Percentiles rank a stretch among this genome's conserved stretches.
Evolutionary conservation across 2,113 vertebrate species (phyloP).

Genomic region (Microcebus lehilahytsara): DNA sequence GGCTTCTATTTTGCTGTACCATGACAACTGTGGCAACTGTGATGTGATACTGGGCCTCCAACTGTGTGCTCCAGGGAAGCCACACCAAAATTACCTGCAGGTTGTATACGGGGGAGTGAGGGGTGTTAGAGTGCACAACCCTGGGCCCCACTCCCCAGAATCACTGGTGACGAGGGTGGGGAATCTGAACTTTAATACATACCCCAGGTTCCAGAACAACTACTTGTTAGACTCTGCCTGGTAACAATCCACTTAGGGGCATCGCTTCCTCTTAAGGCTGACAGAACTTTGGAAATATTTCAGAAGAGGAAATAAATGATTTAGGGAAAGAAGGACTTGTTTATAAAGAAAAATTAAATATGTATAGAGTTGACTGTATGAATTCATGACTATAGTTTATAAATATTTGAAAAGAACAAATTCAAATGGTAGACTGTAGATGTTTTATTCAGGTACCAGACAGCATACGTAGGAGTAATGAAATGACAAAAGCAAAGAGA

Average conservation of each 20-base stretch:
- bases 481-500: background rate
- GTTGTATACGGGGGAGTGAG: background rate
- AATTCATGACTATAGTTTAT: conserved; percentile 28
- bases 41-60: background rate
- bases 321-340: background rate
- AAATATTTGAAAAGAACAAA: conserved; percentile 56
- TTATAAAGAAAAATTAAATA: conserved; percentile 55
- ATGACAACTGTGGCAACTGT: background rate
- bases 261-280: background rate
- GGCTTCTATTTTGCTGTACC: background rate
- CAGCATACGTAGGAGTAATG: background rate
- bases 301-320: conserved; percentile 36
- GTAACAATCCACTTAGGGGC: background rate
- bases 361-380: background rate
- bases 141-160: background rate
- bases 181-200: background rate
- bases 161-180: background rate
- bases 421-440: background rate
- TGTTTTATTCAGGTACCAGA: conserved; percentile 32
- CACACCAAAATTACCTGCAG: background rate
- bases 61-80: background rate
- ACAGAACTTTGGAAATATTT: conserved; percentile 19
- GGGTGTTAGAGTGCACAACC: background rate
- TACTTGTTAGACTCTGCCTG: background rate
- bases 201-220: background rate